Percentiles rank a stretch among this genome's conserved stretches.
Evolutionary conservation across 2,797 vertebrate genomes (phyloP).

Genomic region (Pristis pectinata): DNA sequence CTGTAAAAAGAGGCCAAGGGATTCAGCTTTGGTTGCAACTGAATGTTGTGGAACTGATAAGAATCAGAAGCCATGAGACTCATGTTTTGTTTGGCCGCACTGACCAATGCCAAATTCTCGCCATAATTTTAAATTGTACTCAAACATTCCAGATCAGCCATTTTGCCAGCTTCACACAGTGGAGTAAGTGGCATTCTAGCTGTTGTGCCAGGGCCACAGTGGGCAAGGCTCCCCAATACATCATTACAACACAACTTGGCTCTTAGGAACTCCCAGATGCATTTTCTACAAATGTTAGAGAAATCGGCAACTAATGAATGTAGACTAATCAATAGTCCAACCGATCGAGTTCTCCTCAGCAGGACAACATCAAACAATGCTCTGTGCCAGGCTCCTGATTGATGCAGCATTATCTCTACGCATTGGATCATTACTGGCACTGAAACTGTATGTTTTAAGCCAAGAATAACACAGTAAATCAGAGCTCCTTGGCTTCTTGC

Average conservation of each 20-base stretch:
- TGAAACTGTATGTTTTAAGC: neutral
- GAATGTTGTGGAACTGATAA: too few species aligned
- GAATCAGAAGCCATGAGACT: too few species aligned
- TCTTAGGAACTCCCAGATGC: too few species aligned
- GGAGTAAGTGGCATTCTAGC: neutral
- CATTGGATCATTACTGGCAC: constrained; percentile 21
- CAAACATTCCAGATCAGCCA: too few species aligned
- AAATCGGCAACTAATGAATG: neutral
- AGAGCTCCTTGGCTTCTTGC: neutral
- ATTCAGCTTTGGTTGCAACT: too few species aligned
- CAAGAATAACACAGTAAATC: neutral
- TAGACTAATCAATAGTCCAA: neutral
- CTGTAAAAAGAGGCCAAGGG: too few species aligned
- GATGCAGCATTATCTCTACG: constrained; percentile 17
- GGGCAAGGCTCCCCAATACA: neutral
- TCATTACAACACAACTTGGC: neutral
- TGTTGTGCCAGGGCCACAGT: neutral
- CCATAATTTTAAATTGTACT: too few species aligned
- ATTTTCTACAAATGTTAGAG: neutral
- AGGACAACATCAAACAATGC: constrained; percentile 32
- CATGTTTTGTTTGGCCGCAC: too few species aligned
- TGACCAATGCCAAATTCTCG: too few species aligned
- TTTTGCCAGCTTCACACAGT: neutral
- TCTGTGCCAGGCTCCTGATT: constrained; percentile 37
- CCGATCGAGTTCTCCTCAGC: neutral